Conservation (phyloP, 2,113 vertebrate species). For the Triplophysa siluroides region DNA sequence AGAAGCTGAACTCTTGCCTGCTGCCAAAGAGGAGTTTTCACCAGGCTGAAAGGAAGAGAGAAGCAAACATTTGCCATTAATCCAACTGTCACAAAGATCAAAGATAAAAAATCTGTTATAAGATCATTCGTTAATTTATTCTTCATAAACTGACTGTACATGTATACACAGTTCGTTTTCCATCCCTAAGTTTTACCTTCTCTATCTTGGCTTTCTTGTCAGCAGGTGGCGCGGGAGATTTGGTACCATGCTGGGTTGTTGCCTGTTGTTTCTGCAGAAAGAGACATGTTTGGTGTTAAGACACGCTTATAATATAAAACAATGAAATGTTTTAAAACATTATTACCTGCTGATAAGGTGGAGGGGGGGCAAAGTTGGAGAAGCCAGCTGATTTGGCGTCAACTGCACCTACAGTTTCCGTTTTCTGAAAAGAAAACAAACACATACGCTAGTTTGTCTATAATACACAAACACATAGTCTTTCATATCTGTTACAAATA, state of each 20-base stretch:
- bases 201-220: slow-evolving; percentile 56
- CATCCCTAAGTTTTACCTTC: neutral
- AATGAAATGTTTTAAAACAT: neutral
- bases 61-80: neutral
- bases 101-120: neutral
- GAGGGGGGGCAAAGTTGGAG: slow-evolving; percentile 62
- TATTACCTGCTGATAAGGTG: slow-evolving; percentile 61
- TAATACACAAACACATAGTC: no score
- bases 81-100: neutral
- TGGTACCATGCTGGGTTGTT: slow-evolving; percentile 18
- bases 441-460: neutral
- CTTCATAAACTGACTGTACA: no score
- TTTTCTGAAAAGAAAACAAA: slow-evolving; percentile 37
- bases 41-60: slow-evolving; percentile 7
- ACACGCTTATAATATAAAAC: neutral
- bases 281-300: slow-evolving; percentile 6
- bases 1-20: slow-evolving; percentile 26
- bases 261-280: slow-evolving; percentile 53
- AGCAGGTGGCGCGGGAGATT: slow-evolving; percentile 60
- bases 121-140: no score
- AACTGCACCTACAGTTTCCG: slow-evolving; percentile 43
- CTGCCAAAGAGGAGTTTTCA: slow-evolving; percentile 53
- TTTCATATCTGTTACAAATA: no score
- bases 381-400: slow-evolving; percentile 55
- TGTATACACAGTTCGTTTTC: no score